Evolutionary conservation across 2,113 vertebrate species (phyloP).

Genomic region (Tichodroma muraria): DNA sequence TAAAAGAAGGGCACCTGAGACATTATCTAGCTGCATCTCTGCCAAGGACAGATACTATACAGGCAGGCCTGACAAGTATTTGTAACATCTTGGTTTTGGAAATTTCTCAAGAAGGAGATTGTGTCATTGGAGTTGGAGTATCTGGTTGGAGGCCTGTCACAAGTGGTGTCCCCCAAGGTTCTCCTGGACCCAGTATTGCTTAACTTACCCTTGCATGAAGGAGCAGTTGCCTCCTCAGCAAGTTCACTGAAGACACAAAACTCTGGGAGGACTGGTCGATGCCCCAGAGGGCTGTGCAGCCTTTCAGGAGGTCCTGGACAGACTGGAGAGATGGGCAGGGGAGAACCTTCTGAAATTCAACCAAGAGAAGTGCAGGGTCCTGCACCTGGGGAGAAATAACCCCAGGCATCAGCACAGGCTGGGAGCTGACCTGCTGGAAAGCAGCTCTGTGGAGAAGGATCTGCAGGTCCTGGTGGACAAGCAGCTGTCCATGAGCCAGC

Average conservation of each 20-base stretch:
- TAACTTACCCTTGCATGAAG: not conserved
- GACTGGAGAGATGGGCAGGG: not conserved
- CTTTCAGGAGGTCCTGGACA: not conserved
- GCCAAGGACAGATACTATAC: not conserved
- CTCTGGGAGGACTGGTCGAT: rapidly evolving
- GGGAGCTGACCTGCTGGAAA: not conserved
- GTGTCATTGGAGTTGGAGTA: not conserved
- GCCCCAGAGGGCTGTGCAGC: not conserved
- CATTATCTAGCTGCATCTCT: not conserved
- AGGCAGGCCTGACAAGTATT: not conserved
- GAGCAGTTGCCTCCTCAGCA: not conserved
- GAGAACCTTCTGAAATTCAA: not conserved
- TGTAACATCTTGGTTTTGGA: not conserved
- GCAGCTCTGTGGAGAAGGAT: not conserved
- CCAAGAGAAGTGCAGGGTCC: not conserved
- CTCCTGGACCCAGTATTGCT: not conserved
- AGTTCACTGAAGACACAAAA: not conserved
- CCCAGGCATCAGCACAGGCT: not conserved
- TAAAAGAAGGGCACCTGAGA: not conserved
- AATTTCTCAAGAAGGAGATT: not conserved
- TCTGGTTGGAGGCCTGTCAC: not conserved
- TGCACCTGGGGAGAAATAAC: not conserved
- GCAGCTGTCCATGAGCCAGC: not conserved
- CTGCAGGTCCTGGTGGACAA: not conserved
- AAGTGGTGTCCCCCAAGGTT: not conserved